These are phyloP conservation scores for Idaea dimidiata DNA, from an alignment of 2,888 invertebrate species.

Conservation along the genomic window DNA sequence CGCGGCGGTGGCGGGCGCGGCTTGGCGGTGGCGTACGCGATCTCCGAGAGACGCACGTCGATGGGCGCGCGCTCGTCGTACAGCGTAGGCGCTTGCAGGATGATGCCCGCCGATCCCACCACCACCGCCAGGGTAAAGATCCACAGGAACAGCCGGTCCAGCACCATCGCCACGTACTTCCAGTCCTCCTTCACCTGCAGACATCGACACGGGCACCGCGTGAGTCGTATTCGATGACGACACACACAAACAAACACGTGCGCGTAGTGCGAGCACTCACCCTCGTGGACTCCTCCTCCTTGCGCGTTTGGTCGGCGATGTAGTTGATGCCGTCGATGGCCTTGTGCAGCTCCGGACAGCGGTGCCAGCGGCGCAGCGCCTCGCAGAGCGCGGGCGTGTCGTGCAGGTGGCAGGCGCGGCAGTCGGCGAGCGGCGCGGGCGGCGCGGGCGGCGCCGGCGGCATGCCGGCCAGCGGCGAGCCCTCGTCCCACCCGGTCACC, in stretches of 20 bases:
- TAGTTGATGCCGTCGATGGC: slow-evolving; percentile 96
- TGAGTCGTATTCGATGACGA: no score
- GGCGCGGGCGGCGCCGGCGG: slow-evolving; percentile 40
- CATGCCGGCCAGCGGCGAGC: slow-evolving; percentile 26
- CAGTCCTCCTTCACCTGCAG: slow-evolving; percentile 96
- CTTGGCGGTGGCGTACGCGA: slow-evolving; percentile 93
- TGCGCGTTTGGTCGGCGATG: slow-evolving; percentile 95
- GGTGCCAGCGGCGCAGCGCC: slow-evolving; percentile 89
- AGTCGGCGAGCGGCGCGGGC: slow-evolving; percentile 50
- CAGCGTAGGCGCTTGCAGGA: slow-evolving; percentile 95
- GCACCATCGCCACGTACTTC: slow-evolving; percentile 99
- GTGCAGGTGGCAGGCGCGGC: slow-evolving; percentile 79
- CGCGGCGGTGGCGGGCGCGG: slow-evolving; percentile 80
- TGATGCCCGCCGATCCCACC: slow-evolving; percentile 96
- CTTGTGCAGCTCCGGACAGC: slow-evolving; percentile 94
- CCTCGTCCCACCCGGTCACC: slow-evolving; percentile 34
- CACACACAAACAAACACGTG: no score
- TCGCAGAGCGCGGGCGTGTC: slow-evolving; percentile 81
- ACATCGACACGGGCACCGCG: no score
- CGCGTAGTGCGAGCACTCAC: no score
- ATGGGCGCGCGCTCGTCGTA: slow-evolving; percentile 95
- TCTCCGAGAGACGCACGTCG: slow-evolving; percentile 93
- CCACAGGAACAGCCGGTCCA: slow-evolving; percentile 97
- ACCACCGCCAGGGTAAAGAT: slow-evolving; percentile 97
- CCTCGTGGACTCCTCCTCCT: slow-evolving; percentile 94